These are phyloP conservation scores for Tyria jacobaeae DNA, from an alignment of 2,888 invertebrate genomes.

Conservation along the genomic window DNA sequence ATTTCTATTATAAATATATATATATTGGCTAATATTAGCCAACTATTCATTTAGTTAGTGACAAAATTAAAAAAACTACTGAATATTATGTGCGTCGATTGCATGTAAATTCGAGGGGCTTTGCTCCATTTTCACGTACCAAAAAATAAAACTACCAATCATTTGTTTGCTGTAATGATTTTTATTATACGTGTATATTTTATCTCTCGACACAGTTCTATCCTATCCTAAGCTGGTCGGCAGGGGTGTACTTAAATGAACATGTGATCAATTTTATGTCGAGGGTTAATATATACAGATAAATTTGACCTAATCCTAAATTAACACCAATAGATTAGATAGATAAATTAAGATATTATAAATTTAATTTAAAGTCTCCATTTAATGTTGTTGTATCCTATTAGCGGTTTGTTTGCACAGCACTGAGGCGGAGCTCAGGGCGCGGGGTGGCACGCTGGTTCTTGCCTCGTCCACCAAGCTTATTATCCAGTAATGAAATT, in stretches of 20 bases:
- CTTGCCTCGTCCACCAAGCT: slow-evolving; percentile 45
- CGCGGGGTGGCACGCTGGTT: slow-evolving; percentile 17
- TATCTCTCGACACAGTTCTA: too few relatives aligned
- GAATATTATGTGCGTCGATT: not conserved
- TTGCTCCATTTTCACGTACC: not conserved
- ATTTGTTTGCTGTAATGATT: not conserved
- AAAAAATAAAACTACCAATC: not conserved
- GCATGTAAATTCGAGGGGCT: not conserved
- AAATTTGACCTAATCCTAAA: not conserved
- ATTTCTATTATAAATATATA: slow-evolving; percentile 52
- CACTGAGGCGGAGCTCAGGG: slow-evolving; percentile 41
- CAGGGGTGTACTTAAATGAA: not conserved
- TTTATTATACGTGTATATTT: not conserved
- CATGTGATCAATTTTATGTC: not conserved
- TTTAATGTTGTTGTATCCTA: slow-evolving; percentile 60
- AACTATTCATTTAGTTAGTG: not conserved
- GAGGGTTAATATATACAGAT: not conserved
- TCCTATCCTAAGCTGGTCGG: not conserved
- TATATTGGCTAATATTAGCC: slow-evolving; percentile 29
- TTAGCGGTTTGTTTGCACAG: slow-evolving; percentile 63
- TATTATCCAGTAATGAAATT: slow-evolving; percentile 64
- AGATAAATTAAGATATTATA: slow-evolving; percentile 18
- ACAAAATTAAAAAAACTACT: not conserved
- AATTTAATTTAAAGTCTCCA: slow-evolving; percentile 63
- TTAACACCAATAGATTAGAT: not conserved